phyloP scores from a whole-genome alignment of 2,113 vertebrate genomes.

The Serranochromis macrocephalus region DNA sequence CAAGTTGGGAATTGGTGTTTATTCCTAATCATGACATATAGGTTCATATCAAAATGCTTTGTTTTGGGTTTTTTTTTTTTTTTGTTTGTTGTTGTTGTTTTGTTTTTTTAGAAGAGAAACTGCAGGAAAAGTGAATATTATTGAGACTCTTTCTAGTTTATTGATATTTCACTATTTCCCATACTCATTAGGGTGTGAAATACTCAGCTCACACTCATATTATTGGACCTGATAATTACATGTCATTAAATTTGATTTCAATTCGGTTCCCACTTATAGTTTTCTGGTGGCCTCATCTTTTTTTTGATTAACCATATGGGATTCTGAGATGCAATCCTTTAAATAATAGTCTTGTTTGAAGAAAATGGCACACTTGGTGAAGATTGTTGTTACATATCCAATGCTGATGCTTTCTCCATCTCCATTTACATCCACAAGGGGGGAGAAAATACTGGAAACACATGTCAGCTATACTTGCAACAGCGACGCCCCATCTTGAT shows the following conservation, averaged over 20 bases:
- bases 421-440: not conserved
- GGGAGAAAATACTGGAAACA: not conserved
- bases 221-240: not conserved
- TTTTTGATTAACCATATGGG: not conserved
- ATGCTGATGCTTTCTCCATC: not conserved
- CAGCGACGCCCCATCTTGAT: not conserved
- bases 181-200: not conserved
- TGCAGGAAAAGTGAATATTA: not conserved
- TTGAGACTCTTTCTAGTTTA: not conserved
- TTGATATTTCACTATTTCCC: not conserved
- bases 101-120: not conserved
- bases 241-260: not conserved
- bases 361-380: not conserved
- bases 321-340: not conserved
- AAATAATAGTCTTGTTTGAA: not conserved
- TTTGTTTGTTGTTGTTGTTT: too few species aligned
- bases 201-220: not conserved
- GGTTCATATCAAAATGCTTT: not conserved
- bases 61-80: fast-evolving
- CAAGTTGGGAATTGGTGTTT: not conserved
- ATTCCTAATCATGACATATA: not conserved
- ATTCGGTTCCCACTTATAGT: not conserved
- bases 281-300: not conserved
- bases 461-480: not conserved
- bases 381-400: not conserved